phyloP scores from a whole-genome alignment of 2,797 vertebrate species.

The Neosilurus hyrtlii region DNA sequence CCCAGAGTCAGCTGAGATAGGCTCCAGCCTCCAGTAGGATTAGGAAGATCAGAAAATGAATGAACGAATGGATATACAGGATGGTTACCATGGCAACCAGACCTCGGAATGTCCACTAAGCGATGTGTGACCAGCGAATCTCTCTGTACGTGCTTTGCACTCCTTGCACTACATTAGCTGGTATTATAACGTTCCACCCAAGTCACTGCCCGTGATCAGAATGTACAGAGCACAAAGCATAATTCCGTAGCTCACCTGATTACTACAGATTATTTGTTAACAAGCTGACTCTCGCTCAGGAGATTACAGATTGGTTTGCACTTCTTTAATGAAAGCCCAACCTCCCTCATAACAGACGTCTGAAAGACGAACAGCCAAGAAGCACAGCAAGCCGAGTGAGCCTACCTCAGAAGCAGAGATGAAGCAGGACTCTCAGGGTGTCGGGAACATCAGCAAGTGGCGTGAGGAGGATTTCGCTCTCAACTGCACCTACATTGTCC shows the following conservation, averaged over 20 bases:
- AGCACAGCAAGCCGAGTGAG: background rate
- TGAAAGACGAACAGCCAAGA: background rate
- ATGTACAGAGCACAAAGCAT: background rate
- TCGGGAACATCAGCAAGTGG: slow-evolving; percentile 68
- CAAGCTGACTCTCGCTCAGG: background rate
- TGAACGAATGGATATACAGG: no score
- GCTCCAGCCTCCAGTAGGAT: no score
- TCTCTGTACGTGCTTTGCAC: no score
- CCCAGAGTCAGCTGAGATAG: no score
- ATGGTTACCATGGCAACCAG: no score
- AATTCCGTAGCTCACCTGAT: background rate
- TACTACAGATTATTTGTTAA: background rate
- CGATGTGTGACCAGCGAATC: no score
- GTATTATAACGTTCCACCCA: background rate
- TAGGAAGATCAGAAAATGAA: no score
- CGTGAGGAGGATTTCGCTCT: slow-evolving; percentile 71
- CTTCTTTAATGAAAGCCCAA: background rate
- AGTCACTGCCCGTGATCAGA: background rate
- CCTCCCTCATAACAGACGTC: background rate
- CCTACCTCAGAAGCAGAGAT: slow-evolving; percentile 48
- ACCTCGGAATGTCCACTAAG: no score
- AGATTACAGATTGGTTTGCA: background rate
- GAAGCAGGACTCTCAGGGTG: slow-evolving; percentile 65
- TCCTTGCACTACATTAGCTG: background rate
- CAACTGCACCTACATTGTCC: slow-evolving; percentile 76